phyloP scores from a whole-genome alignment of 2,113 vertebrate species.

The Desmodus rotundus region DNA sequence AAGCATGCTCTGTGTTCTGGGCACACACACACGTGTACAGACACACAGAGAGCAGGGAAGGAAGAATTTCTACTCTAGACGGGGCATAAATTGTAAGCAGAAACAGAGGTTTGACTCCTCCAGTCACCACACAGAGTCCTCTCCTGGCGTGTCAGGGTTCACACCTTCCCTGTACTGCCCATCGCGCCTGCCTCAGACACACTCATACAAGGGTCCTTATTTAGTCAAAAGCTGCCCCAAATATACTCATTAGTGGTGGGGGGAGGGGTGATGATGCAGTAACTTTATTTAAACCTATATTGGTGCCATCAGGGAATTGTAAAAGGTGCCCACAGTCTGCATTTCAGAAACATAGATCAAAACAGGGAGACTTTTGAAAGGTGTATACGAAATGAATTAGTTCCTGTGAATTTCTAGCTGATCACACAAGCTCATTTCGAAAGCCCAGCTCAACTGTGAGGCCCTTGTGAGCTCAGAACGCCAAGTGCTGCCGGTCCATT shows the following conservation, averaged over 20 bases:
- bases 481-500: neutral
- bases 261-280: neutral
- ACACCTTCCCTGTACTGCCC: neutral
- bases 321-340: neutral
- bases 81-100: neutral
- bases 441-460: neutral
- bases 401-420: neutral
- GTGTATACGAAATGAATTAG: neutral
- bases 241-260: neutral
- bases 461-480: neutral
- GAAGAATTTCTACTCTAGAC: neutral
- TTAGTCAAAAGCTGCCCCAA: neutral
- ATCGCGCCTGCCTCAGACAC: neutral
- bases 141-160: neutral
- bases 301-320: neutral
- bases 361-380: neutral
- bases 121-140: neutral
- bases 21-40: fast-evolving
- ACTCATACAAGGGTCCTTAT: neutral
- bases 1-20: neutral
- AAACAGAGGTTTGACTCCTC: neutral
- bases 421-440: neutral
- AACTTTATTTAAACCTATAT: neutral
- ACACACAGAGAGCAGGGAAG: neutral
- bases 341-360: slow-evolving; percentile 34